Percentiles rank a stretch among this genome's conserved stretches.
phyloP scores from a whole-genome alignment of 1,140 invertebrate species.

The Ostrea edulis region DNA sequence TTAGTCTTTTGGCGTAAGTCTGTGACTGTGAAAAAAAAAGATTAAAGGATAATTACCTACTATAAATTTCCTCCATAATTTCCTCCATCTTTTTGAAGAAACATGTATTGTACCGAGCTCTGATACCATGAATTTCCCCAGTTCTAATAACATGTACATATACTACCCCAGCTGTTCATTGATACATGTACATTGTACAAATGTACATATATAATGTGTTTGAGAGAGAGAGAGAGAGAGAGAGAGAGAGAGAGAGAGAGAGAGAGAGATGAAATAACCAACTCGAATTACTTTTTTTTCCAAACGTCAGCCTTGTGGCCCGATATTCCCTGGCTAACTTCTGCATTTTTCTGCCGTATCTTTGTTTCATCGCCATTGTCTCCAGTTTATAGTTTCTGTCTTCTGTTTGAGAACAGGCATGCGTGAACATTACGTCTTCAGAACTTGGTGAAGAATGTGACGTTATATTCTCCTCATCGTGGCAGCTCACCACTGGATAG shows the following conservation, averaged over 20 bases:
- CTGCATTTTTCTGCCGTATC: not conserved
- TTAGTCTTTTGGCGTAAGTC: not conserved
- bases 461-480: not conserved
- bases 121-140: no score
- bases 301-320: not conserved
- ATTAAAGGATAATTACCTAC: not conserved
- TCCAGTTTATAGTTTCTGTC: conserved; percentile 10
- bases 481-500: not conserved
- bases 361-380: not conserved
- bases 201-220: no score
- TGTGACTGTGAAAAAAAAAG: not conserved
- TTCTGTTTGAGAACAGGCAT: not conserved
- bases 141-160: no score
- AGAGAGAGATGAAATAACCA: no score
- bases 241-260: no score
- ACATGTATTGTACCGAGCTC: no score
- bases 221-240: no score
- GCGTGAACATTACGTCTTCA: not conserved
- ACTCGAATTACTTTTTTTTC: not conserved
- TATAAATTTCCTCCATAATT: no score
- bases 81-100: not conserved
- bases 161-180: no score
- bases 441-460: not conserved
- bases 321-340: not conserved
- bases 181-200: no score